Evolutionary conservation across 2,113 vertebrate species (phyloP), one percentile per base, ranked within the genome.

Genomic region (Rhea pennata): DNA sequence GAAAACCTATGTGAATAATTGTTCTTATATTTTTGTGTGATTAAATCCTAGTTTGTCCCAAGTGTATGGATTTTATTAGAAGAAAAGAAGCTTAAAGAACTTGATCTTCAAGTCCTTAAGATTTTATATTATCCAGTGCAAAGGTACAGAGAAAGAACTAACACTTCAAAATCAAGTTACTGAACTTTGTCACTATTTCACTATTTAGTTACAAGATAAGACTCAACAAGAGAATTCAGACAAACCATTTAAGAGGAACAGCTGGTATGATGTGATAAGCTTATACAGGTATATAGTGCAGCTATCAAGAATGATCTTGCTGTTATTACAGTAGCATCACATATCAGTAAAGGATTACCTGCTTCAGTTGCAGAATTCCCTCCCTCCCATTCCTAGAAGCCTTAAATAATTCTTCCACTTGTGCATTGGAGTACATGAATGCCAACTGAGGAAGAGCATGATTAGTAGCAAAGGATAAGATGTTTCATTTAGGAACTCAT

Each of bases 221-320:
- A 53, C 39, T n/a, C 50, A 73, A 73, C 50, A 53, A 40, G 50
- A 39, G 24, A 54, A 16, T 73, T 26, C 51, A 73, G 29, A 72
- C 33, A 27, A 72, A 53, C n/a, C 36, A 73, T 27, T 51, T 15
- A 51, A 36, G 26, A 26, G 19, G 50, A n/a, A 16, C 15, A n/a
- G 50, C n/a, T 29, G 44, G 29, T 19, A 36, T 20, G 46, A 29
- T 40, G 29, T 14, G 9, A 53, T 36, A 80, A 48, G 16, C 53
- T 58, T 1, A 5, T 36, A 19, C 29, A 2, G 3, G 24, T 31
- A 7, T 3, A 5, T 31, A 10, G 10, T n/a, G 53, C 48, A 31
- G 10, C 62, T 27, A 9, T 20, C 29, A 73, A 56, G 46, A 65
- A 27, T 23, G 44, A 36, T 46, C 64, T 90, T 69, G 53, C 48